Conservation (phyloP, 2,888 invertebrate genomes). For the Nemotelus pantherinus region DNA sequence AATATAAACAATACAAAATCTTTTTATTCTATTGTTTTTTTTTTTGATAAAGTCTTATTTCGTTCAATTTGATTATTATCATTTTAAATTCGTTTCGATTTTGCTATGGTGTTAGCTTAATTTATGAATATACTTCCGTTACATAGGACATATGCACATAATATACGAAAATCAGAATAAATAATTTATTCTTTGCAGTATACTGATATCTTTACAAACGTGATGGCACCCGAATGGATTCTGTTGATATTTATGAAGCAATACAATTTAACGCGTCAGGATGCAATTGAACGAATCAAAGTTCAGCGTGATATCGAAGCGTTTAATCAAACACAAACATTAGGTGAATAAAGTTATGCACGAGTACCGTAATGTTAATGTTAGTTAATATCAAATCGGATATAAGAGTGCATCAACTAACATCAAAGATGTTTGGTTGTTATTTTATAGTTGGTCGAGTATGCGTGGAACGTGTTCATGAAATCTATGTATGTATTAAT, state of each 20-base stretch:
- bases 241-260: constrained; percentile 47
- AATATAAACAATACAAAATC: not conserved
- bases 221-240: constrained; percentile 48
- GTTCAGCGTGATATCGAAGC: constrained; percentile 34
- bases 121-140: too few species aligned
- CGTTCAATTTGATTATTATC: not conserved
- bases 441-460: too few species aligned
- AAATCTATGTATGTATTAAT: too few species aligned
- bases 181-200: constrained; percentile 36
- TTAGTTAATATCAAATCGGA: too few species aligned
- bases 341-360: not conserved
- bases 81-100: not conserved
- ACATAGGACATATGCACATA: not conserved
- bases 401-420: too few species aligned
- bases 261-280: constrained; percentile 23
- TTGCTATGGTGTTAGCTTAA: too few species aligned
- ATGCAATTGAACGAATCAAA: constrained; percentile 44
- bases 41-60: not conserved
- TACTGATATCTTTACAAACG: constrained; percentile 45
- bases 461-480: too few species aligned
- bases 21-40: not conserved
- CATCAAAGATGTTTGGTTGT: too few species aligned
- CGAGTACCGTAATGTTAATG: too few species aligned
- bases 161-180: not conserved
- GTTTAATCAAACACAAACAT: constrained; percentile 3